Percentiles rank a stretch among this genome's conserved stretches.
phyloP scores from a whole-genome alignment of 2,797 vertebrate genomes.

The Pseudochirops cupreus region DNA sequence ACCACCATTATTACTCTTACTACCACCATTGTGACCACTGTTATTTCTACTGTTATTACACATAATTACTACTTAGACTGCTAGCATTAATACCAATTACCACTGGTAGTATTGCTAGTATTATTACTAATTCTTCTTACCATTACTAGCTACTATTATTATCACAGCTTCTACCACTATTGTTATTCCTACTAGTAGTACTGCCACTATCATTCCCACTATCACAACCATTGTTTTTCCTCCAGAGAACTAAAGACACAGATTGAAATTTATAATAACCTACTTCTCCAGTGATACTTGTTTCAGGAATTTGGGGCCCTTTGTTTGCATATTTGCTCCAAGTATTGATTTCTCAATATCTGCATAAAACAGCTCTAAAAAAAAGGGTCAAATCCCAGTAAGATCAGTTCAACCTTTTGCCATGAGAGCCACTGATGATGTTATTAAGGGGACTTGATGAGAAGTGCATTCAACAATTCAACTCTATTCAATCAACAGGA shows the following conservation, averaged over 20 bases:
- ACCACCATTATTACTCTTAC: not conserved
- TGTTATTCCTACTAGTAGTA: no score
- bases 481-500: not conserved
- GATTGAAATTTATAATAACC: not conserved
- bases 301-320: not conserved
- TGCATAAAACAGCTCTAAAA: not conserved
- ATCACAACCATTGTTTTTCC: not conserved
- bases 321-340: not conserved
- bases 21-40: not conserved
- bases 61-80: not conserved
- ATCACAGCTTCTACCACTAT: no score
- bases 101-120: not conserved
- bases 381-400: not conserved
- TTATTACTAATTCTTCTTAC: no score
- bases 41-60: not conserved
- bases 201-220: not conserved
- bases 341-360: not conserved
- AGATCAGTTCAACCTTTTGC: not conserved
- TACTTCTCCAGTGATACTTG: not conserved
- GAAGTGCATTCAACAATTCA: not conserved
- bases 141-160: no score
- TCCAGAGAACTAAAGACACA: not conserved
- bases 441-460: not conserved
- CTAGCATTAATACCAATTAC: not conserved
- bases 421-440: not conserved